A percentile compares a stretch with the other conserved stretches of the same genome.
phyloP scores from a whole-genome alignment of 92 coral and sea anemone genomes.

The Pocillopora meandrina region DNA sequence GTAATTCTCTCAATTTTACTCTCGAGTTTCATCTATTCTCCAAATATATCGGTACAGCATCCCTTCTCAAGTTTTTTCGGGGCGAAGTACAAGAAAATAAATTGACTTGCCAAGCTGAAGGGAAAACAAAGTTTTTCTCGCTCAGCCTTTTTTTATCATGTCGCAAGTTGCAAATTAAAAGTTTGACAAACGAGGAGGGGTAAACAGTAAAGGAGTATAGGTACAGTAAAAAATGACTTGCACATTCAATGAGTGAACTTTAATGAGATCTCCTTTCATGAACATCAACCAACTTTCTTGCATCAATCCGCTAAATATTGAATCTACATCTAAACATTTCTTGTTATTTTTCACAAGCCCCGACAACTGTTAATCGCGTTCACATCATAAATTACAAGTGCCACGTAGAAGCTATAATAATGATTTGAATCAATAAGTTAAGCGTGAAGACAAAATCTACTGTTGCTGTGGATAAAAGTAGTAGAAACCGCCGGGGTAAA shows the following conservation, averaged over 20 bases:
- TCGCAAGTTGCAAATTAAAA: no score
- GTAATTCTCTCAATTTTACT: no score
- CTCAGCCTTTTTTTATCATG: no score
- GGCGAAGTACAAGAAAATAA: no score
- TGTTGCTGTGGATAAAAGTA: constrained; percentile 92
- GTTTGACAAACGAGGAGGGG: no score
- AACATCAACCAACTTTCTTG: constrained; percentile 32
- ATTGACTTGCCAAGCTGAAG: no score
- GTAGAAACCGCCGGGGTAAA: constrained; percentile 87
- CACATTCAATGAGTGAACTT: constrained; percentile 33
- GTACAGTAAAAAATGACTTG: neutral
- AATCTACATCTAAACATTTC: constrained; percentile 30
- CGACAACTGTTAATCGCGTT: constrained; percentile 26
- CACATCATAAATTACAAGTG: constrained; percentile 39
- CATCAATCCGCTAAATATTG: constrained; percentile 23
- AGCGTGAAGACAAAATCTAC: constrained; percentile 21
- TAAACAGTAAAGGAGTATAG: neutral
- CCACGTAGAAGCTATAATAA: constrained; percentile 16
- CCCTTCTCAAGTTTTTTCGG: no score
- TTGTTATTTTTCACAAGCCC: constrained; percentile 11
- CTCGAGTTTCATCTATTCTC: no score
- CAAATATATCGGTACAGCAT: no score
- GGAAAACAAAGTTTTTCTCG: no score
- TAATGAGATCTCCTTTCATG: constrained; percentile 31
- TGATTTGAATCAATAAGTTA: constrained; percentile 49